Evolutionary conservation across 2,113 vertebrate genomes (phyloP), one percentile per base, ranked within the genome.

Genomic region (Ptychochromis oligacanthus): DNA sequence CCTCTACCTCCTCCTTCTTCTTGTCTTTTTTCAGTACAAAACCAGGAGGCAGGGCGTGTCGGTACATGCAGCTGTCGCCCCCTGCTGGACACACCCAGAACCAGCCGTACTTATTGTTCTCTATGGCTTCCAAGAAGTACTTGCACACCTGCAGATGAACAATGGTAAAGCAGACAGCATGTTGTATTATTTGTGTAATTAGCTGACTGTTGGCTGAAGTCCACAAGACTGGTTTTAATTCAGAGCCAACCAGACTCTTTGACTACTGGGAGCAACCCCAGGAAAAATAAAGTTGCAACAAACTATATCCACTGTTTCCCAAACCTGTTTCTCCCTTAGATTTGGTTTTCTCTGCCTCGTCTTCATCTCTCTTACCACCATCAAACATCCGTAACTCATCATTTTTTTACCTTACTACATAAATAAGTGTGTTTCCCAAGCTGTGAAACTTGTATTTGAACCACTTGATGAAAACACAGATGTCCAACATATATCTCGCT

Each of bases 71-170:
- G 75, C 20, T 91, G 88, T 98, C 97, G 24, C 96, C 98, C 18
- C 98, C 98, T 0, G 94, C 97, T 0, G 98, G 98, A 89, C 98
- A 99, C 14, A 97, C 96, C 98, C 98, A 99, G 92, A 99, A 99
- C 98, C 98, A 99, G 80, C 98, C 98, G 0, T 99, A 99, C 88
- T 99, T 99, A 90, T 98, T 99, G 92, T 95, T 97, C 93, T 99
- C 98, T 84, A 99, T 99, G 86, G 98, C 98, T 22, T 99, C 98
- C 82, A 99, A 96, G 92, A 99, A 99, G 86, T 97, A 96, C 80
- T 96, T 98, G 91, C 98, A 99, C 75, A 99, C 98, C 98, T 99
- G 92, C 2, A 60, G 52, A 77, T 9, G 13, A 88, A 83, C 43
- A 24, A 46, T 0, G 14, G 6, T 40, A 12, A 55, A 18, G 18